Percentiles rank a stretch among this genome's conserved stretches.
Conservation (phyloP, 2,797 vertebrate genomes). For the Diplodus sargus region DNA sequence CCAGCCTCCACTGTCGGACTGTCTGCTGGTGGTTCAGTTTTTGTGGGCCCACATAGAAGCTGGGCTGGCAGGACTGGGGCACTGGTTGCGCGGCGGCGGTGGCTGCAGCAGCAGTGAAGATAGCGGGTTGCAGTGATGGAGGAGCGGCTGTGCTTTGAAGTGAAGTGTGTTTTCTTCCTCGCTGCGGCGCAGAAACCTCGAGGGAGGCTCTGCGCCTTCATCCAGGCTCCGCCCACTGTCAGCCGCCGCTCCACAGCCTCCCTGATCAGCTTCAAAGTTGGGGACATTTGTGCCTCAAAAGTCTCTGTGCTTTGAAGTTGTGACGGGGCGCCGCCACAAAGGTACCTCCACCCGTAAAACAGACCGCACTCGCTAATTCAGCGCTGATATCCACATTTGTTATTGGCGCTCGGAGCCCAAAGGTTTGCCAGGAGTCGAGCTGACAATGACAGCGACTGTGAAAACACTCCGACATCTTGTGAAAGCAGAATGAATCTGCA, state of each 20-base stretch:
- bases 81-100: not conserved
- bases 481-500: constrained; percentile 1
- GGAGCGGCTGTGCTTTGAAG: constrained; percentile 42
- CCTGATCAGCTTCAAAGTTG: constrained; percentile 62
- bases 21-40: not conserved
- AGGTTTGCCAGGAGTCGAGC: constrained; percentile 11
- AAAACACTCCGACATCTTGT: constrained; percentile 4
- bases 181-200: constrained; percentile 29
- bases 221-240: constrained; percentile 49
- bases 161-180: constrained; percentile 15
- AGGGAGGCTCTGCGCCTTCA: constrained; percentile 57
- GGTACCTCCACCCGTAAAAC: constrained; percentile 22
- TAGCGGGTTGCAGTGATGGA: not conserved
- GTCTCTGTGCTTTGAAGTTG: constrained; percentile 42
- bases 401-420: not conserved
- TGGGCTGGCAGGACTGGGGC: not conserved
- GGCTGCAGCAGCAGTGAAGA: constrained; percentile 11
- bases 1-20: not conserved
- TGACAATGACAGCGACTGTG: constrained; percentile 22
- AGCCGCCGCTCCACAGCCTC: constrained; percentile 44
- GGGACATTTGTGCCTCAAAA: constrained; percentile 54
- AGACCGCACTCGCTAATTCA: constrained; percentile 16
- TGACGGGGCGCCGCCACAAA: constrained; percentile 23
- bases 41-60: too few species aligned
- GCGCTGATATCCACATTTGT: constrained; percentile 20